Conservation (phyloP, 2,888 invertebrate genomes). For the Heliconius ethilla region DNA sequence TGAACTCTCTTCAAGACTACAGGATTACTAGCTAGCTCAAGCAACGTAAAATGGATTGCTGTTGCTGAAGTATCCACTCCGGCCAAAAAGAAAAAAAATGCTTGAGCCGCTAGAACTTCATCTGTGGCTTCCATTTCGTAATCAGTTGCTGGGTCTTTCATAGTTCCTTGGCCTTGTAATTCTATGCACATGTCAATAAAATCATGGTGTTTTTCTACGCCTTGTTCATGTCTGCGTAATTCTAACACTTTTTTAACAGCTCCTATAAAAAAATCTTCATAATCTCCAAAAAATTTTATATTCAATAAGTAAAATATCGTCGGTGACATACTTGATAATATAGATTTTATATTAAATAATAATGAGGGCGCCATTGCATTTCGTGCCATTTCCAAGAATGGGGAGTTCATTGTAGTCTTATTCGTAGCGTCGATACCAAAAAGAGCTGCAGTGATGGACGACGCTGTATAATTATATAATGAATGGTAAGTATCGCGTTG, state of each 20-base stretch:
- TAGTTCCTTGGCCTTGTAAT: slow-evolving; percentile 45
- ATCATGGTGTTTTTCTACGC: slow-evolving; percentile 46
- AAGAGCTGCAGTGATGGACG: slow-evolving; percentile 61
- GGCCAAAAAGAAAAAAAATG: slow-evolving; percentile 72
- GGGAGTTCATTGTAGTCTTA: slow-evolving; percentile 61
- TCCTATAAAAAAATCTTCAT: slow-evolving; percentile 48
- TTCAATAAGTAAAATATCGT: slow-evolving; percentile 45
- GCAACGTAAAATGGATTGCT: slow-evolving; percentile 57
- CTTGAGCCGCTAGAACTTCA: slow-evolving; percentile 67
- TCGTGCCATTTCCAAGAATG: slow-evolving; percentile 55
- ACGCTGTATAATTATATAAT: slow-evolving; percentile 54
- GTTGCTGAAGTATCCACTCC: slow-evolving; percentile 70
- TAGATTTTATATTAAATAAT: slow-evolving; percentile 51
- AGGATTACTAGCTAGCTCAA: slow-evolving; percentile 60
- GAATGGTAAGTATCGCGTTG: slow-evolving; percentile 51
- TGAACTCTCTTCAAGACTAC: slow-evolving; percentile 57
- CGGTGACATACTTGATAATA: slow-evolving; percentile 45
- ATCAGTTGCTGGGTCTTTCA: slow-evolving; percentile 44
- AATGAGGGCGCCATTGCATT: slow-evolving; percentile 49
- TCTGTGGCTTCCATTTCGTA: slow-evolving; percentile 51
- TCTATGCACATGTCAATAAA: slow-evolving; percentile 50
- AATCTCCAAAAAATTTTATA: slow-evolving; percentile 44
- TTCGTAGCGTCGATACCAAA: slow-evolving; percentile 65
- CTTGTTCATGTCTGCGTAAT: slow-evolving; percentile 34
- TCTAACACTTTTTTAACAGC: slow-evolving; percentile 46